Percentiles rank a stretch among this genome's conserved stretches.
Conservation (phyloP, 2,113 vertebrate species). For the Eudyptes chrysolophus region DNA sequence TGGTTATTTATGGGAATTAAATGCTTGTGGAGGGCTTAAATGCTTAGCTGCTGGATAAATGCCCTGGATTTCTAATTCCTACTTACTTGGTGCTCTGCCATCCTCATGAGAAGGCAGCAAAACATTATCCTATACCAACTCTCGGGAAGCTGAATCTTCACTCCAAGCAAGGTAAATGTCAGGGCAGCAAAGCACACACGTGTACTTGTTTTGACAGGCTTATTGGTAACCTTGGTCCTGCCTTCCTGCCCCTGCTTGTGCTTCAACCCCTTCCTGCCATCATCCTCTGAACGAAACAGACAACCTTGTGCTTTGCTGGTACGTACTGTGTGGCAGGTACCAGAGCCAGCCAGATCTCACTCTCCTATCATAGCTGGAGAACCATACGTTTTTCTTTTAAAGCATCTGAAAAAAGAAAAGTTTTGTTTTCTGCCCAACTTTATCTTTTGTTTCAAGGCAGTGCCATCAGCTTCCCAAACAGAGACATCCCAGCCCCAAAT, state of each 20-base stretch:
- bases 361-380: not conserved
- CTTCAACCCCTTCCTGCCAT: not conserved
- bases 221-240: not conserved
- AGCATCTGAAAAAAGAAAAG: not conserved
- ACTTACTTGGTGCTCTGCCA: not conserved
- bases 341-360: not conserved
- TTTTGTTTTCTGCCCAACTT: not conserved
- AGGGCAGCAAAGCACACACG: not conserved
- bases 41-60: not conserved
- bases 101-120: not conserved
- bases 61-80: not conserved
- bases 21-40: not conserved
- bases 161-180: too few species aligned
- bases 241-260: not conserved
- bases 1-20: not conserved
- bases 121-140: not conserved
- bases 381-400: not conserved
- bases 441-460: not conserved
- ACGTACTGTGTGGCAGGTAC: rapidly evolving
- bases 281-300: rapidly evolving
- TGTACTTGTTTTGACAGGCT: not conserved
- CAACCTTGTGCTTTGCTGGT: not conserved
- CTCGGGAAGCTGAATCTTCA: not conserved
- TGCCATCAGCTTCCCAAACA: not conserved
- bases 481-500: not conserved